A percentile compares a stretch with the other conserved stretches of the same genome.
Evolutionary conservation across 2,113 vertebrate species (phyloP).

Genomic region (Cyphomyrus discorhynchus): DNA sequence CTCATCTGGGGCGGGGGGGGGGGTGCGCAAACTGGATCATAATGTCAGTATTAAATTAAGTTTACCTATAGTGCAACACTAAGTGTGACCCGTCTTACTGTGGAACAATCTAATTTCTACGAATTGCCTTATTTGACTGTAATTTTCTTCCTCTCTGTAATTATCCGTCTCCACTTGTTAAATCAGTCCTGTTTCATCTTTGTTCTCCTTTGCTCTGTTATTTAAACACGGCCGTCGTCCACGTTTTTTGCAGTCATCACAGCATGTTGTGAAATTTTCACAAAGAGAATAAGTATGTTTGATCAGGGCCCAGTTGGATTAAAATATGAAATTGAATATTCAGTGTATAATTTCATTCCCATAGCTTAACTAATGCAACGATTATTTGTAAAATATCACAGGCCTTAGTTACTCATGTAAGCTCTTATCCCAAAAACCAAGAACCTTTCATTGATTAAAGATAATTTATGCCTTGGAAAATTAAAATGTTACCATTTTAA

Average conservation of each 20-base stretch:
- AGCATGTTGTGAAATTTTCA: conserved; percentile 3
- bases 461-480: conserved; percentile 3
- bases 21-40: not conserved
- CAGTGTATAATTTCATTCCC: not conserved
- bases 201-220: not conserved
- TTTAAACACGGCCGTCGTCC: not conserved
- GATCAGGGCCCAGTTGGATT: not conserved
- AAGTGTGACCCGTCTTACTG: conserved; percentile 4
- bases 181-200: not conserved
- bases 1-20: not conserved
- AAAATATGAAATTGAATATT: not conserved
- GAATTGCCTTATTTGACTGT: conserved; percentile 8
- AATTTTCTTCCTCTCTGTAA: not conserved
- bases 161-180: not conserved
- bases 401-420: not conserved
- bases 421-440: not conserved
- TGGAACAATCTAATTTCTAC: conserved; percentile 1
- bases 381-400: not conserved
- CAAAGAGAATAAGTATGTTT: not conserved
- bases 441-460: not conserved
- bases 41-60: not conserved
- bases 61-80: not conserved
- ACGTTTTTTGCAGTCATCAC: not conserved
- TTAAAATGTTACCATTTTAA: not conserved
- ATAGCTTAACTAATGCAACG: not conserved